Base-by-base conservation (phyloP, 2,113 vertebrate genomes). In the Aramus guarauna region DNA sequence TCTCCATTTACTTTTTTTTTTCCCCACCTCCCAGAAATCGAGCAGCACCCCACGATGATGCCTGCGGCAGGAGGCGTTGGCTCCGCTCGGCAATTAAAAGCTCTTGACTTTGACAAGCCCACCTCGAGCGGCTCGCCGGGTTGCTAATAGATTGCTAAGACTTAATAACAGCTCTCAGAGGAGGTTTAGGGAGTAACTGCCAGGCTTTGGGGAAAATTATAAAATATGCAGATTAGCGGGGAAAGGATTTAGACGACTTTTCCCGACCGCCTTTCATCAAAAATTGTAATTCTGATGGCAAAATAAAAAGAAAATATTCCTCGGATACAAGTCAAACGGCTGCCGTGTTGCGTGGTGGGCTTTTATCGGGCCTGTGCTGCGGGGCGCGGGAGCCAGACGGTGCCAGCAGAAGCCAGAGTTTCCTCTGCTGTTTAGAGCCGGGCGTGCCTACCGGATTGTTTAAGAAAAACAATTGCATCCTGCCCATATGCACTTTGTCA, bases 21-120 rank as follows among this genome's bases (percentile, higher is more conserved):
- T 6, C 27, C 37, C 27, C 41, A 17, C 7, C 24, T 62, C 45
- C 27, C 34, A 43, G 37, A 16, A 58, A 29, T 27, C 0, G 0
- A 77, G 53, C 0, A n/a, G 0, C 41, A 39, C 43, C 22, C 7
- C 43, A 43, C 4, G 2, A 9, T 1, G 21, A 12, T 0, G 4
- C 27, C 26, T 5, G 4, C 5, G 9, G 71, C 4, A 0, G 58
- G 66, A 60, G 36, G 50, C 2, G 3, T 0, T 55, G 77, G 23
- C 75, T 87, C 64, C 66, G 68, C 56, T 24, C 9, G 3, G 80
- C 69, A 64, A 74, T 56, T 23, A 71, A 30, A 56, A 90, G 30
- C 39, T 95, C 34, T 60, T 13, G n/a, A 5, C 27, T 37, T 1
- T n/a, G 84, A 64, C 5, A 16, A 90, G 43, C 45, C 59, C 85